phyloP scores from a whole-genome alignment of 2,113 vertebrate genomes.

The Rhinolophus sinicus region DNA sequence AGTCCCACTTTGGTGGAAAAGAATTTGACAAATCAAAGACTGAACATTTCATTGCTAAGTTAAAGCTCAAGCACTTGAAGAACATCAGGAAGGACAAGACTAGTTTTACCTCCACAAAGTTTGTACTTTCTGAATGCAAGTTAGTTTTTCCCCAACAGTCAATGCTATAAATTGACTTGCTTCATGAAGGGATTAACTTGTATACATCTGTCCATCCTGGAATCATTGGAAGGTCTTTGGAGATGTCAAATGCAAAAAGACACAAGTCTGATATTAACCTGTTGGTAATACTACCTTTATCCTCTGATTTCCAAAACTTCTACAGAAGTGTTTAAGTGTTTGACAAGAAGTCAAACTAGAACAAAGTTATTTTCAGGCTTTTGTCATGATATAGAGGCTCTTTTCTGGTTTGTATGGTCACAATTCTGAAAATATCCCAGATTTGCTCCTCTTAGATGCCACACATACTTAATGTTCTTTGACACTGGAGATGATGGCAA shows the following conservation, averaged over 20 bases:
- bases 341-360: neutral
- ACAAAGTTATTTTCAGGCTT: neutral
- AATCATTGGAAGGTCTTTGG: neutral
- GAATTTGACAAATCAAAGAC: slow-evolving; percentile 16
- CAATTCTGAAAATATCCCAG: neutral
- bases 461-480: neutral
- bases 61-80: neutral
- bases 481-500: neutral
- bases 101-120: neutral
- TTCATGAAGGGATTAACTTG: neutral
- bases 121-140: neutral
- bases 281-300: neutral
- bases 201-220: neutral
- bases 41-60: neutral
- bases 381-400: neutral
- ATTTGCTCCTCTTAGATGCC: neutral
- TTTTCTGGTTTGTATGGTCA: neutral
- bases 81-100: neutral
- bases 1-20: neutral
- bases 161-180: neutral
- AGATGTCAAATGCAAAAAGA: neutral
- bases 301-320: neutral
- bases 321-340: neutral
- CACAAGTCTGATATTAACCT: neutral
- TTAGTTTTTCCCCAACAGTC: neutral